Evolutionary conservation across 1,140 invertebrate species (phyloP).

Genomic region (Pinna nobilis): DNA sequence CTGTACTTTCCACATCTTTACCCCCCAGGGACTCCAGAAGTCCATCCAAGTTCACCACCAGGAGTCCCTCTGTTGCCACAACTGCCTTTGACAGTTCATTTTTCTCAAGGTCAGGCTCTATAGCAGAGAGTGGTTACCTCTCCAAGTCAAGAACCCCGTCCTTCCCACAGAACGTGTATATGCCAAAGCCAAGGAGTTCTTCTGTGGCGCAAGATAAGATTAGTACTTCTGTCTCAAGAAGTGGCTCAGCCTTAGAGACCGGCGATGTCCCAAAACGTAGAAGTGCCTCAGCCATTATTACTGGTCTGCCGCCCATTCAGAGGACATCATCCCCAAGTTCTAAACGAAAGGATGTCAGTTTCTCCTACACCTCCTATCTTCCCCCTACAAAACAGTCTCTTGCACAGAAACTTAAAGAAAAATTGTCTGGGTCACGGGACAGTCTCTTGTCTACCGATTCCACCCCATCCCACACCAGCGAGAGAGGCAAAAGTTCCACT

Average conservation of each 20-base stretch:
- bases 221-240: background rate
- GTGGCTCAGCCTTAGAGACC: slow-evolving; percentile 5
- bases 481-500: no score
- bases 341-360: slow-evolving; percentile 31
- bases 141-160: slow-evolving; percentile 15
- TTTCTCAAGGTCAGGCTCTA: slow-evolving; percentile 7
- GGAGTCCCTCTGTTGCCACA: slow-evolving; percentile 8
- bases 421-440: slow-evolving; percentile 6
- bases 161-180: background rate
- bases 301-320: slow-evolving; percentile 15
- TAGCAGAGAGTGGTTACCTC: slow-evolving; percentile 12
- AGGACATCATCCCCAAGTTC: background rate
- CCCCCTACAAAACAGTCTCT: slow-evolving; percentile 26
- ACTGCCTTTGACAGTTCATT: slow-evolving; percentile 2
- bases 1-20: background rate
- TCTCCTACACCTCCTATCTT: slow-evolving; percentile 31
- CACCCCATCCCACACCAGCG: background rate
- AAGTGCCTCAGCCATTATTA: slow-evolving; percentile 10
- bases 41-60: slow-evolving; percentile 4
- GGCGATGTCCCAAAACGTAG: background rate
- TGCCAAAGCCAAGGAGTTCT: background rate
- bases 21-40: slow-evolving; percentile 8
- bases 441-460: slow-evolving; percentile 5
- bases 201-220: slow-evolving; percentile 18
- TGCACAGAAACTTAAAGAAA: background rate